Evolutionary conservation across 2,113 vertebrate genomes (phyloP).

Genomic region (Podocnemis expansa): DNA sequence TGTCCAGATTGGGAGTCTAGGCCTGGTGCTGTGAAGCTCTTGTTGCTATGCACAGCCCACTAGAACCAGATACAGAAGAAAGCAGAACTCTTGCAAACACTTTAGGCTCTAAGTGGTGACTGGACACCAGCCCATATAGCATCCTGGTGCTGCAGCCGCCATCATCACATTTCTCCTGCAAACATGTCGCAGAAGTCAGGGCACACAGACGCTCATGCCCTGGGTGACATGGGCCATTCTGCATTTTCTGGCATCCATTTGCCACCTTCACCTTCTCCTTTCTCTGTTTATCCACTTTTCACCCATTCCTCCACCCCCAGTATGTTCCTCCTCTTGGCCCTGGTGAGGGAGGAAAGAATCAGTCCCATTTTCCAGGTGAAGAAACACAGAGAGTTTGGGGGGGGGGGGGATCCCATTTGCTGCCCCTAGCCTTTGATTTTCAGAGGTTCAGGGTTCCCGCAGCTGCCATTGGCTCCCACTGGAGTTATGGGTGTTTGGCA

Average conservation of each 20-base stretch:
- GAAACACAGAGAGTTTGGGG: not conserved
- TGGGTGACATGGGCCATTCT: too few relatives aligned
- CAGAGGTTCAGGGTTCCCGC: too few relatives aligned
- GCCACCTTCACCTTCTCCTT: not conserved
- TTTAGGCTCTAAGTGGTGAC: not conserved
- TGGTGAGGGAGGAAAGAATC: too few relatives aligned
- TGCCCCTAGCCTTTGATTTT: not conserved
- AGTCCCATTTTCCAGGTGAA: not conserved
- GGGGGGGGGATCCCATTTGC: not conserved
- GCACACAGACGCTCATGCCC: too few relatives aligned
- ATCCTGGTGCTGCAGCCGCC: too few relatives aligned
- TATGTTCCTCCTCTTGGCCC: too few relatives aligned
- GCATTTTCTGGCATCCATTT: too few relatives aligned
- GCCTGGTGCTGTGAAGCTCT: too few relatives aligned
- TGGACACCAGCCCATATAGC: too few relatives aligned
- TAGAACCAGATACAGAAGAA: not conserved
- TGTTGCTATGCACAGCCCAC: not conserved
- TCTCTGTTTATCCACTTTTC: not conserved
- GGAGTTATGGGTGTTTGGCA: not conserved
- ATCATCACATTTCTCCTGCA: too few relatives aligned
- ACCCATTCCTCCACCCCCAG: too few relatives aligned
- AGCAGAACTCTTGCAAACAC: not conserved
- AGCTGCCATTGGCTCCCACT: not conserved
- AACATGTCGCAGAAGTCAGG: not conserved
- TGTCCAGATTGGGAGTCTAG: too few relatives aligned